Conservation (phyloP, 2,797 vertebrate species). For the Enteromius mattozi region DNA sequence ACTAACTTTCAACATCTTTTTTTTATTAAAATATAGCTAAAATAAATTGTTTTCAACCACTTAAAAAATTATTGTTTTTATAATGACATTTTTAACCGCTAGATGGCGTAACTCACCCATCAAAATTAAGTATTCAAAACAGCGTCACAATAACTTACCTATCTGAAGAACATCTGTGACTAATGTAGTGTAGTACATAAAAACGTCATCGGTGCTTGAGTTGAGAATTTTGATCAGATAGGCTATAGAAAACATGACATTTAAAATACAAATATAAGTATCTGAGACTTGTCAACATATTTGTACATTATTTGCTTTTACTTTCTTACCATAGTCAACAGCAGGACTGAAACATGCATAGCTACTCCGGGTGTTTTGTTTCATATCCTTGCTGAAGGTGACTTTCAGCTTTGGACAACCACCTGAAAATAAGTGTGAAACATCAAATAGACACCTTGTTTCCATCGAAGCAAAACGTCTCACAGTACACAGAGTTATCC, state of each 20-base stretch:
- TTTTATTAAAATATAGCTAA: too few species aligned
- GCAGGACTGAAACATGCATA: slow-evolving; percentile 68
- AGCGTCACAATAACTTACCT: slow-evolving; percentile 59
- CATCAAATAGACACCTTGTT: background rate
- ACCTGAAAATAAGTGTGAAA: slow-evolving; percentile 61
- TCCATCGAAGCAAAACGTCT: background rate
- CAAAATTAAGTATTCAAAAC: too few species aligned
- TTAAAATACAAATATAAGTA: background rate
- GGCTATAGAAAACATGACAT: slow-evolving; percentile 55
- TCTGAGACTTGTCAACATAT: rapidly evolving
- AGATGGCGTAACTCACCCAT: too few species aligned
- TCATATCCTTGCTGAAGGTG: slow-evolving; percentile 66
- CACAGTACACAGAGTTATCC: background rate
- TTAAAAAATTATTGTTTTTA: background rate
- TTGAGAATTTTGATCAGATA: slow-evolving; percentile 65
- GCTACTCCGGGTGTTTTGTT: slow-evolving; percentile 4
- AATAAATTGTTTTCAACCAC: too few species aligned
- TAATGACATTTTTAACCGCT: background rate
- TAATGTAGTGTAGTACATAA: slow-evolving; percentile 64
- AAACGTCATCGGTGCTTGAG: slow-evolving; percentile 67
- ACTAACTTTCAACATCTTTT: too few species aligned
- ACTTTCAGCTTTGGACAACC: slow-evolving; percentile 69
- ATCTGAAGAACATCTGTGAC: slow-evolving; percentile 67
- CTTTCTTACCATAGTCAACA: slow-evolving; percentile 71
- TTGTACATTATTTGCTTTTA: background rate